phyloP scores from a whole-genome alignment of 2,888 invertebrate genomes.

The Nephrotoma flavescens region DNA sequence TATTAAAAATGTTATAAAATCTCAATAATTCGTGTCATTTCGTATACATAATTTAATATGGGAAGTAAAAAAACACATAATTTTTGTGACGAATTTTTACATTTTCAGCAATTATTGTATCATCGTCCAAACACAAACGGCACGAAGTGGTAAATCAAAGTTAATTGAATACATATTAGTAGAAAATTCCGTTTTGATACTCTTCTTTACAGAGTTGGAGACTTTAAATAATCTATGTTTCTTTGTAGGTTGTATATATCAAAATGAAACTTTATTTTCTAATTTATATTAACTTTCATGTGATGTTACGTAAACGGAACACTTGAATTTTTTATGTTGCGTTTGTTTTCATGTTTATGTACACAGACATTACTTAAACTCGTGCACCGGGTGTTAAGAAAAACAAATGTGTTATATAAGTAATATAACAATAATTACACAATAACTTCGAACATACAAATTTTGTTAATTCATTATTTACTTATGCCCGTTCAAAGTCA shows the following conservation, averaged over 20 bases:
- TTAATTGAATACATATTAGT: neutral
- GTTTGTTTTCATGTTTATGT: neutral
- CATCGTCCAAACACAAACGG: neutral
- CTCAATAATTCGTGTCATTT: neutral
- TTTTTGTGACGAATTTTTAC: neutral
- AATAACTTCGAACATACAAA: too few species aligned
- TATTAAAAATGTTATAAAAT: neutral
- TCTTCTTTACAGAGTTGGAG: neutral
- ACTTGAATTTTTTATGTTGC: neutral
- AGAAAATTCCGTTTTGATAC: neutral
- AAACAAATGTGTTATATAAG: too few species aligned
- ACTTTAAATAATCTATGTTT: neutral
- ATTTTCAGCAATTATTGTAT: neutral
- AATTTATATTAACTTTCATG: neutral
- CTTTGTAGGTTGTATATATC: neutral
- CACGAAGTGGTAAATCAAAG: neutral
- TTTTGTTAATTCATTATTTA: too few species aligned
- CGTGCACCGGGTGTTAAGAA: too few species aligned
- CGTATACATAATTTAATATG: neutral
- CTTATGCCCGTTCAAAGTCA: too few species aligned
- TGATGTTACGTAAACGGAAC: slow-evolving; percentile 1
- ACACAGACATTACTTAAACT: neutral
- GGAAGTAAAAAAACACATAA: neutral
- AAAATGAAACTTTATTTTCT: neutral
- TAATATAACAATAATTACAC: too few species aligned